Percentiles rank a stretch among this genome's conserved stretches.
phyloP scores from a whole-genome alignment of 2,797 vertebrate species.

The Poeciliopsis paucimaculata region DNA sequence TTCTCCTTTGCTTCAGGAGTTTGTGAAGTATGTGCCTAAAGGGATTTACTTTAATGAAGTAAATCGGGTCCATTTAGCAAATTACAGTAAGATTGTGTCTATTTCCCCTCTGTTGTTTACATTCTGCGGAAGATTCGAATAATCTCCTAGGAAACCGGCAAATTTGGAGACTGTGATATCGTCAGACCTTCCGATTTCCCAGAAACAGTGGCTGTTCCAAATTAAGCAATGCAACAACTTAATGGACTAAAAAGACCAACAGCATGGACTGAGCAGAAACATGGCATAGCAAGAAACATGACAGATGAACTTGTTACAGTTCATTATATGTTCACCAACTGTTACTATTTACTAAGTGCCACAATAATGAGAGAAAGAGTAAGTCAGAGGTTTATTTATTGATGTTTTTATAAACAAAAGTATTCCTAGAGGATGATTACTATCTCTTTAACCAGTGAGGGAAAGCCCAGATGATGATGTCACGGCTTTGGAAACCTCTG shows the following conservation, averaged over 20 bases:
- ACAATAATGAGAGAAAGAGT: too few species aligned
- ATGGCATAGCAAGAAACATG: neutral
- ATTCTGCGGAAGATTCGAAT: slow-evolving; percentile 11
- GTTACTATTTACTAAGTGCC: too few species aligned
- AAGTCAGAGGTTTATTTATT: too few species aligned
- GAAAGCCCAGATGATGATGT: too few species aligned
- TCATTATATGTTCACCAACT: neutral
- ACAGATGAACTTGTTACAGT: neutral
- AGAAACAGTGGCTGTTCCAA: neutral
- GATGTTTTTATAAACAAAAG: too few species aligned
- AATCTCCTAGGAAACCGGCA: slow-evolving; percentile 9
- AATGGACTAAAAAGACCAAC: neutral
- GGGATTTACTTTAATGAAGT: neutral
- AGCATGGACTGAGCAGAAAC: neutral
- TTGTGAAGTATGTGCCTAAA: neutral
- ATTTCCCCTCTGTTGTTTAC: neutral
- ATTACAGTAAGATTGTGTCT: neutral
- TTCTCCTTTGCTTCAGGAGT: neutral
- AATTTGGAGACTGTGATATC: neutral
- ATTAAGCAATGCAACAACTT: slow-evolving; percentile 3
- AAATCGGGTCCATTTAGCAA: neutral
- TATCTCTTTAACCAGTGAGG: too few species aligned
- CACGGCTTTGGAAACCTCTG: too few species aligned
- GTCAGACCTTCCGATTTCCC: neutral
- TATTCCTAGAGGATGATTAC: too few species aligned